phyloP scores from a whole-genome alignment of 1,140 invertebrate genomes.

The Triops cancriformis region DNA sequence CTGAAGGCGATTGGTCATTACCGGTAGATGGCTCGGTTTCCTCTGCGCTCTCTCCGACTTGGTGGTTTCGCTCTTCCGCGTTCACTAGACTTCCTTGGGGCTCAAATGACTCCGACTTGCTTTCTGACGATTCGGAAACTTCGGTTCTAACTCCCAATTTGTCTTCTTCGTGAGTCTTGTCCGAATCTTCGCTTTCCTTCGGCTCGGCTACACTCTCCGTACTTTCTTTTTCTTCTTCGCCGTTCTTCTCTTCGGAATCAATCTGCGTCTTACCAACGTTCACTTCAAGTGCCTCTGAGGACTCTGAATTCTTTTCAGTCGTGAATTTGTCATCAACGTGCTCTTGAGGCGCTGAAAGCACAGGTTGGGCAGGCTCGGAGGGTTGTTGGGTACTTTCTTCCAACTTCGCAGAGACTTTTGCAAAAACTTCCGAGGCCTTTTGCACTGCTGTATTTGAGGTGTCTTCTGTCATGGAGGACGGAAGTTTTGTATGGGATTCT shows the following conservation, averaged over 20 bases:
- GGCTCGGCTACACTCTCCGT: slow-evolving; percentile 7
- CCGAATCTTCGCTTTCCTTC: slow-evolving; percentile 27
- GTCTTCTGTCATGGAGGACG: too few species aligned
- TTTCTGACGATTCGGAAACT: too few species aligned
- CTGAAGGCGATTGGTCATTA: background rate
- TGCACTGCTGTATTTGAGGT: background rate
- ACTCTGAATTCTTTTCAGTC: slow-evolving; percentile 16
- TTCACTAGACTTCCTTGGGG: slow-evolving; percentile 21
- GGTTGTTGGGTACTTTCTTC: too few species aligned
- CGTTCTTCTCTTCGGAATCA: slow-evolving; percentile 4
- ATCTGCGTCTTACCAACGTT: slow-evolving; percentile 19
- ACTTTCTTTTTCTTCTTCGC: slow-evolving; percentile 22
- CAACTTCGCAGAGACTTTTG: too few species aligned
- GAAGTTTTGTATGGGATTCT: too few species aligned
- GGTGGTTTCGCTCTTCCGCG: background rate
- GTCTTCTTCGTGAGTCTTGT: background rate
- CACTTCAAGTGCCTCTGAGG: slow-evolving; percentile 1
- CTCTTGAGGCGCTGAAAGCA: background rate
- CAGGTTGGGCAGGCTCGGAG: too few species aligned
- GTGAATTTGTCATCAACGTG: background rate
- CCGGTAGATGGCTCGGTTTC: background rate
- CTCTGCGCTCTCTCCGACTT: slow-evolving; percentile 20
- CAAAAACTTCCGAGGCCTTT: background rate
- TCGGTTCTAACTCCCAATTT: background rate
- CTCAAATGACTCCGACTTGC: too few species aligned